phyloP scores from a whole-genome alignment of 2,113 vertebrate genomes.

The Nesoenas mayeri region DNA sequence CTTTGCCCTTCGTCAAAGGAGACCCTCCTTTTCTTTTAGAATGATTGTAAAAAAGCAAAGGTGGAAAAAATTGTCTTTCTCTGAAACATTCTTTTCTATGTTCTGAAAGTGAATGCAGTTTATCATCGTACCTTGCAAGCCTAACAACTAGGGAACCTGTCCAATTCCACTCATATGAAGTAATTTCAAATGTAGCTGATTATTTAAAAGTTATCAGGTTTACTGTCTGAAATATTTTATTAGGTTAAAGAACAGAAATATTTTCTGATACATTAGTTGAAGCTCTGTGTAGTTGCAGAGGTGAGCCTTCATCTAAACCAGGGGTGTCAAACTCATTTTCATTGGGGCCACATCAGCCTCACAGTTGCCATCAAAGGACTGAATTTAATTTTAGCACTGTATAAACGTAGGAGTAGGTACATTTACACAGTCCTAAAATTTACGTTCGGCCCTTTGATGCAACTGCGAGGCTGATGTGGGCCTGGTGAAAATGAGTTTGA shows the following conservation, averaged over 20 bases:
- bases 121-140: background rate
- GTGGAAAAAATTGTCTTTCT: background rate
- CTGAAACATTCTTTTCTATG: background rate
- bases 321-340: too few relatives aligned
- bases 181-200: background rate
- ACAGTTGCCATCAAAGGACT: too few relatives aligned
- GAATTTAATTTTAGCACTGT: too few relatives aligned
- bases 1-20: background rate
- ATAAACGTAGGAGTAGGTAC: too few relatives aligned
- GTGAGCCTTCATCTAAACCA: background rate
- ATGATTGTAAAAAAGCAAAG: background rate
- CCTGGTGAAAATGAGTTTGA: too few relatives aligned
- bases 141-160: background rate
- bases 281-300: background rate
- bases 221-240: background rate
- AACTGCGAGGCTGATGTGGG: too few relatives aligned
- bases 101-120: background rate
- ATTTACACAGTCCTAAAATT: too few relatives aligned
- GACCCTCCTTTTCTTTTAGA: background rate
- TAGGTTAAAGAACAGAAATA: background rate
- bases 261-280: background rate
- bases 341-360: too few relatives aligned
- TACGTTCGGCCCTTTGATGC: too few relatives aligned
- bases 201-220: background rate
- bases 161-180: background rate